These are phyloP conservation scores for Misgurnus mizolepis DNA, from an alignment of 2,113 vertebrate species.

Conservation along the genomic window DNA sequence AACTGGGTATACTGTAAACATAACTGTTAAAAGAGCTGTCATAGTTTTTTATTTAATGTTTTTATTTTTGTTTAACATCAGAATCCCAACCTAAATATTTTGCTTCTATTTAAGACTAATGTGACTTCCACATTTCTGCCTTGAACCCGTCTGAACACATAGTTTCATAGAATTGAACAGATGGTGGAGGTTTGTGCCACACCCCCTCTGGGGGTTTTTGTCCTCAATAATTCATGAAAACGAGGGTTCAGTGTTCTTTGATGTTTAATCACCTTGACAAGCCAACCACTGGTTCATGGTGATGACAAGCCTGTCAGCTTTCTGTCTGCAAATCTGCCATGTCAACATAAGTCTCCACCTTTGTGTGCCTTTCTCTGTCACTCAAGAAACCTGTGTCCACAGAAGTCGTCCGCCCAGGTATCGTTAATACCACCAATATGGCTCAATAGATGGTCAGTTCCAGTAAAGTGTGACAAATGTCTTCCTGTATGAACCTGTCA, in stretches of 20 bases:
- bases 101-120: background rate
- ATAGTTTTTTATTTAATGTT: no score
- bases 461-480: slow-evolving; percentile 25
- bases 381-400: background rate
- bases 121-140: no score
- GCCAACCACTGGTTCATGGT: slow-evolving; percentile 11
- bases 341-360: slow-evolving; percentile 22
- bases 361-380: slow-evolving; percentile 9
- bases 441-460: slow-evolving; percentile 5
- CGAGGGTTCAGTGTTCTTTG: slow-evolving; percentile 48
- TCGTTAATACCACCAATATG: background rate
- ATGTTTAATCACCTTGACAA: slow-evolving; percentile 52
- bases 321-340: slow-evolving; percentile 25
- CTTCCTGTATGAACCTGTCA: slow-evolving; percentile 8
- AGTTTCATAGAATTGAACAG: slow-evolving; percentile 30
- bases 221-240: slow-evolving; percentile 52
- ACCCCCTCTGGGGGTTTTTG: background rate
- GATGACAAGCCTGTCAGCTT: slow-evolving; percentile 31
- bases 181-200: slow-evolving; percentile 26
- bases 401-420: background rate
- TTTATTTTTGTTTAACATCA: no score
- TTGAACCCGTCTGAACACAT: slow-evolving; percentile 31
- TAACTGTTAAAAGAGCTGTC: no score
- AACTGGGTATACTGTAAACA: no score
- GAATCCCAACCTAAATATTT: background rate